A percentile compares a stretch with the other conserved stretches of the same genome.
These are phyloP conservation scores for Choloepus didactylus DNA, from an alignment of 2,797 vertebrate genomes.

Conservation along the genomic window DNA sequence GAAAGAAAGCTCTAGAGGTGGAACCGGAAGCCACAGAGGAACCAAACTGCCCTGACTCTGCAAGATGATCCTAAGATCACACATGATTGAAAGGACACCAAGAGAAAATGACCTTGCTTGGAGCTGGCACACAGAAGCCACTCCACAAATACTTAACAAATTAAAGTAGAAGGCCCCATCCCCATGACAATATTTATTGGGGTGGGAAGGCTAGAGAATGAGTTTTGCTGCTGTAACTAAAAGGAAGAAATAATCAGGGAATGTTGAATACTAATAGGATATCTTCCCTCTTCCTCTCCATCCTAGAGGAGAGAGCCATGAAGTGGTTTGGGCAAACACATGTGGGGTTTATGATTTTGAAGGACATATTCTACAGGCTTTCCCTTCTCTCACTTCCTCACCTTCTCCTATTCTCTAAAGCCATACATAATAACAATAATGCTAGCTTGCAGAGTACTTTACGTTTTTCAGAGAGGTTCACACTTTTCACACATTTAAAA, in stretches of 20 bases:
- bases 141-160: not conserved
- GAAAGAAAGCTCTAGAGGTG: not conserved
- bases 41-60: not conserved
- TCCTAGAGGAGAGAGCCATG: not conserved
- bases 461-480: not conserved
- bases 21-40: not conserved
- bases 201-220: not conserved
- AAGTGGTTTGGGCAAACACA: not conserved
- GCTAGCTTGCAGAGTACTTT: not conserved
- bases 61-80: not conserved
- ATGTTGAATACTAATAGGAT: not conserved
- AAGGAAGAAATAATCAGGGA: not conserved
- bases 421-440: not conserved
- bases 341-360: not conserved
- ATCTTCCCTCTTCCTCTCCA: not conserved
- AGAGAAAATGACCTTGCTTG: not conserved
- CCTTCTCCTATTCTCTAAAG: not conserved
- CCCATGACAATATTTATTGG: not conserved
- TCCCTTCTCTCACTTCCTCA: not conserved
- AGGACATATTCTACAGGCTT: not conserved
- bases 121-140: not conserved
- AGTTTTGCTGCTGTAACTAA: not conserved
- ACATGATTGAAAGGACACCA: not conserved
- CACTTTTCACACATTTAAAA: not conserved
- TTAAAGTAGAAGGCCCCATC: not conserved